Evolutionary conservation across 2,797 vertebrate species (phyloP).

Genomic region (Thunnus albacares): DNA sequence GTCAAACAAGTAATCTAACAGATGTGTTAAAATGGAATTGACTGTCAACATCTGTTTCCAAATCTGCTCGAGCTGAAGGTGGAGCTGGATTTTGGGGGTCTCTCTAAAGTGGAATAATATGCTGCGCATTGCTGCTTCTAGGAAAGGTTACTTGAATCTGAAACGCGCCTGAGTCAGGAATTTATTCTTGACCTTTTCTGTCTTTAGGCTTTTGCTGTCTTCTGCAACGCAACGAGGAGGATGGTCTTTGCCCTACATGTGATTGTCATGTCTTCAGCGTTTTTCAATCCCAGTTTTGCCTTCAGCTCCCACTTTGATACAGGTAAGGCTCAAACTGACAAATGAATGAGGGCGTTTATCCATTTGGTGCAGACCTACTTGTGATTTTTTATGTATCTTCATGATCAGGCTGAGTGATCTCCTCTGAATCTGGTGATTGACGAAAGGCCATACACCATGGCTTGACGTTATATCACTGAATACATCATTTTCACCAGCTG

Average conservation of each 20-base stretch:
- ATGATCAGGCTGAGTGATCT: slow-evolving; percentile 12
- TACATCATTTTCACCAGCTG: neutral
- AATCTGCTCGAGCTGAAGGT: slow-evolving; percentile 69
- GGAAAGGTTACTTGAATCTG: slow-evolving; percentile 54
- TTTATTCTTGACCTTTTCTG: slow-evolving; percentile 57
- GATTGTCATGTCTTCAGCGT: slow-evolving; percentile 93
- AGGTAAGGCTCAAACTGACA: slow-evolving; percentile 86
- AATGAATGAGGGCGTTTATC: neutral
- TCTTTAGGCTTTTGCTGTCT: slow-evolving; percentile 61
- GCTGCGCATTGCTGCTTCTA: slow-evolving; percentile 66
- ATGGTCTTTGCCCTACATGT: slow-evolving; percentile 85
- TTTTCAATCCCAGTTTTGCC: slow-evolving; percentile 95
- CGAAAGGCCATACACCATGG: slow-evolving; percentile 18
- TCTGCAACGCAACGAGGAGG: slow-evolving; percentile 76
- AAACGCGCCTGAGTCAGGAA: slow-evolving; percentile 64
- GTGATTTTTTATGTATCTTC: neutral
- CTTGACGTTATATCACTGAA: neutral
- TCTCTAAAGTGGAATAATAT: slow-evolving; percentile 71
- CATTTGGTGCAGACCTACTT: slow-evolving; percentile 18
- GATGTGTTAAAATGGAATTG: slow-evolving; percentile 70
- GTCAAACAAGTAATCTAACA: slow-evolving; percentile 47
- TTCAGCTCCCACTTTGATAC: slow-evolving; percentile 97
- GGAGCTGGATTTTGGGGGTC: slow-evolving; percentile 61
- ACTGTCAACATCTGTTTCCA: slow-evolving; percentile 74
- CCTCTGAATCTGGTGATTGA: slow-evolving; percentile 6